A percentile compares a stretch with the other conserved stretches of the same genome.
phyloP scores from a whole-genome alignment of 2,888 invertebrate species.

The Oxytorus armatus region DNA sequence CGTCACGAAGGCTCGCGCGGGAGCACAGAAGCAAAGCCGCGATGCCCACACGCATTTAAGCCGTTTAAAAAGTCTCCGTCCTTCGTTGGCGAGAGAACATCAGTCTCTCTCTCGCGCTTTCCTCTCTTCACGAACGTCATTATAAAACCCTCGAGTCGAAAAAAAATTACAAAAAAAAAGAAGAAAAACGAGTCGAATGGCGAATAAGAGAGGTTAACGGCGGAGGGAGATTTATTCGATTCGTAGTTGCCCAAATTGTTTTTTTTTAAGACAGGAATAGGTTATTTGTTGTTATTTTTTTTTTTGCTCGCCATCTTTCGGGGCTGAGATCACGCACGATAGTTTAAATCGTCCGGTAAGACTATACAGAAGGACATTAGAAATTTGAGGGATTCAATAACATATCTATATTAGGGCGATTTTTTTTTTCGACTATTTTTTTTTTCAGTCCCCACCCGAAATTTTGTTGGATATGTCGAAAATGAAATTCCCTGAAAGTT shows the following conservation, averaged over 20 bases:
- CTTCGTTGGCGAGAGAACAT: constrained; percentile 19
- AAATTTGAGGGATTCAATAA: constrained; percentile 4
- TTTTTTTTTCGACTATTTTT: neutral
- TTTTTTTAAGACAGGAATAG: constrained; percentile 59
- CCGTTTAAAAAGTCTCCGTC: constrained; percentile 33
- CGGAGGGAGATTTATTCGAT: constrained; percentile 52
- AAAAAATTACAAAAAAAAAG: too few relatives aligned
- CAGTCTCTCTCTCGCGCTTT: constrained; percentile 51
- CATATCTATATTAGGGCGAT: neutral
- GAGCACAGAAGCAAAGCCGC: constrained; percentile 41
- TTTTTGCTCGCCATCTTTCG: neutral
- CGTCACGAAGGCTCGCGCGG: constrained; percentile 43
- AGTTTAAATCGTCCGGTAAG: constrained; percentile 9
- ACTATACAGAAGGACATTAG: neutral
- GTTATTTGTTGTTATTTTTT: neutral
- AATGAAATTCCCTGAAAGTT: too few relatives aligned
- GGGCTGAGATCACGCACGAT: constrained; percentile 45
- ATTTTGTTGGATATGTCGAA: too few relatives aligned
- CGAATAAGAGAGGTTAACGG: too few relatives aligned
- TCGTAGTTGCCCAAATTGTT: constrained; percentile 60
- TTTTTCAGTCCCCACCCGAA: neutral
- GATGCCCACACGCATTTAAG: constrained; percentile 45
- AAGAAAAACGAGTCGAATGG: constrained; percentile 34
- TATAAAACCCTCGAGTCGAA: constrained; percentile 51
- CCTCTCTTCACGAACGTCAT: constrained; percentile 58